Base-by-base conservation (phyloP, 1,140 invertebrate genomes). In the Drosophila fuyamai region DNA sequence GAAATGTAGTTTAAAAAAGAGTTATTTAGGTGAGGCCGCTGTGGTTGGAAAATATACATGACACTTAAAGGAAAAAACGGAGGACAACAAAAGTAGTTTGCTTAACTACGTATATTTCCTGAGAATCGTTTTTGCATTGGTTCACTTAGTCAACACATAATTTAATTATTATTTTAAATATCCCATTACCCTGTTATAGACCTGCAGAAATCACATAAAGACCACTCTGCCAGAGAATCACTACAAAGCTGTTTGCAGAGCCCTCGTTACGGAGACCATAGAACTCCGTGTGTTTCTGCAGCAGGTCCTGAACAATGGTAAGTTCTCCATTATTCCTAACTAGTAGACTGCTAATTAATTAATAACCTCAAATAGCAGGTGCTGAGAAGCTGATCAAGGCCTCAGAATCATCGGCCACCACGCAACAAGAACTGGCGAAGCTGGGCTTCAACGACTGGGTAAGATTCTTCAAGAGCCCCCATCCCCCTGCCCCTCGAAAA, bases 221-320 rank as follows among this genome's bases (percentile, higher is more conserved):
- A 80, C 92, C 58, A 82, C 92, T 55, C 66, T 80, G 77, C 90
- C 96, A 0, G 96, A 97, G 83, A 94, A 94, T 46, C 97, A 99
- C 93, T 99, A 98, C 93, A 95, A 95, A 86, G 97, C 97, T 51
- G 97, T 99, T 43, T 97, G 98, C 92, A 94, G 97, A 58, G 97
- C 97, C 23, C 94, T 98, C 70, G 97, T 98, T 18, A 95, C 97
- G 2, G 98, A 99, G 93, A 96, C 97, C 13, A 93, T 97, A 29
- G 98, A 99, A 93, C 94, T 99, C 55, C 95, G 97, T 13, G 95
- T 96, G 23, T 99, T 99, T 94, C 93, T 99, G 54, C 95, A 97
- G 83, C 96, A 96, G 92, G 97, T 98, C 29, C 94, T 94, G 16
- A 94, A 94, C 65, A 93, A 93, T 62, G 95, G 91, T 77, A 71